Evolutionary conservation across 2,797 vertebrate species (phyloP), one percentile per base, ranked within the genome.

Genomic region (Lemur catta): DNA sequence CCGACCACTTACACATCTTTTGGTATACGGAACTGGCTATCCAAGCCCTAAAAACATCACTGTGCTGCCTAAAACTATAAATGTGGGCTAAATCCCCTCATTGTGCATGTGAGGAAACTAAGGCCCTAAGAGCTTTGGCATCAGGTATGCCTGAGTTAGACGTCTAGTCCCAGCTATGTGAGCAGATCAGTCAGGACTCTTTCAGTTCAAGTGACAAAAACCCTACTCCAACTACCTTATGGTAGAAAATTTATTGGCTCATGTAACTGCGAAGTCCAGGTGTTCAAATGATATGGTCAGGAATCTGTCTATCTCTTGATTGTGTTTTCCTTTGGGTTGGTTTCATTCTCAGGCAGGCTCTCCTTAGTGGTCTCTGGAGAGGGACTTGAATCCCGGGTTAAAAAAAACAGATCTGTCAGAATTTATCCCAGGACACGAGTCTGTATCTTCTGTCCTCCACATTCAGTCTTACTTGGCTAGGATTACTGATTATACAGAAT

Each of bases 241-340:
- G 41, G 8, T 50, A 74, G 28, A 76, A 94, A 72, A 74, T 33
- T 20, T 82, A 55, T 61, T 89, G 95, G 92, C 92, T 95, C 33
- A 3, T 7, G 14, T 48, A 92, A 80, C 81, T 71, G 48, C 65
- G 67, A 94, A 95, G 74, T 35, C 79, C 91, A 96, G 85, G 95
- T 96, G 89, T 96, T 93, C 52, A 48, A 69, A 63, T 78, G 76
- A 88, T 91, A 59, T 0, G 2, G 43, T 92, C 69, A 93, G 75
- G 80, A 79, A n/a, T 84, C 81, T 75, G 61, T 95, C 78, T 79
- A 20, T 93, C 87, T 96, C 80, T 93, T 76, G 75, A 96, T 94
- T 95, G 82, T 93, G 74, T 96, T 94, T 97, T 89, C 89, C 84
- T 93, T 57, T 92, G 71, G 33, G 71, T 84, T 80, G 18, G 24